phyloP scores from a whole-genome alignment of 2,888 invertebrate genomes.

The Papilio elwesi region DNA sequence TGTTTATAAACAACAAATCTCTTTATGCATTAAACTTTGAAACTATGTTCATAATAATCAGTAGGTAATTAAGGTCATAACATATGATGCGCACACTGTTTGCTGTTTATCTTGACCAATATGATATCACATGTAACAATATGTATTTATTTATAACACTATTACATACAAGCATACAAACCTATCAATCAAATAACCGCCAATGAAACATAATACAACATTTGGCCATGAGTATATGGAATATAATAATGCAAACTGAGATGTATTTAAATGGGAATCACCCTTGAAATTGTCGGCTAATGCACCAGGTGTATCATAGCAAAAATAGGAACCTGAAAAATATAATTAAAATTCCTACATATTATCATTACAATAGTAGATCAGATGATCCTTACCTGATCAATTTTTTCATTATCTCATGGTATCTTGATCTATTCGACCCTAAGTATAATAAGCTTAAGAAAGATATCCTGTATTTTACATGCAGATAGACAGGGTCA shows the following conservation, averaged over 20 bases:
- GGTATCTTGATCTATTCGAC: too few species aligned
- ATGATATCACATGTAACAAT: constrained; percentile 15
- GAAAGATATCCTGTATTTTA: too few species aligned
- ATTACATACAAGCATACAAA: constrained; percentile 57
- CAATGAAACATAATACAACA: constrained; percentile 96
- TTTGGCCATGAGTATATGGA: constrained; percentile 99
- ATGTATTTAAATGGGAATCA: constrained; percentile 91
- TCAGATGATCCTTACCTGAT: too few species aligned
- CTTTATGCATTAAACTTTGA: constrained; percentile 6
- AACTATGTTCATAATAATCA: constrained; percentile 22
- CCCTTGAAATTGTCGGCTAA: constrained; percentile 93
- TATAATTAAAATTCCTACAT: neutral
- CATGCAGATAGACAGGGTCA: too few species aligned
- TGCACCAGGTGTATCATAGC: constrained; percentile 98
- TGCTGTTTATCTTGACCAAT: constrained; percentile 28
- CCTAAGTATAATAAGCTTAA: too few species aligned
- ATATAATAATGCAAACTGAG: constrained; percentile 94
- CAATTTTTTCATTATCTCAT: too few species aligned
- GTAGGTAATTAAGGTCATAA: constrained; percentile 32
- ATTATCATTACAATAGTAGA: too few species aligned
- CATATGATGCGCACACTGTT: constrained; percentile 22
- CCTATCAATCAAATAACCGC: constrained; percentile 97
- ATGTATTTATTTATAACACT: constrained; percentile 7
- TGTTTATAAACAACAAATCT: neutral
- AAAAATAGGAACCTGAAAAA: constrained; percentile 96